Evolutionary conservation across 2,888 invertebrate genomes (phyloP).

Genomic region (Tiliacea aurago): DNA sequence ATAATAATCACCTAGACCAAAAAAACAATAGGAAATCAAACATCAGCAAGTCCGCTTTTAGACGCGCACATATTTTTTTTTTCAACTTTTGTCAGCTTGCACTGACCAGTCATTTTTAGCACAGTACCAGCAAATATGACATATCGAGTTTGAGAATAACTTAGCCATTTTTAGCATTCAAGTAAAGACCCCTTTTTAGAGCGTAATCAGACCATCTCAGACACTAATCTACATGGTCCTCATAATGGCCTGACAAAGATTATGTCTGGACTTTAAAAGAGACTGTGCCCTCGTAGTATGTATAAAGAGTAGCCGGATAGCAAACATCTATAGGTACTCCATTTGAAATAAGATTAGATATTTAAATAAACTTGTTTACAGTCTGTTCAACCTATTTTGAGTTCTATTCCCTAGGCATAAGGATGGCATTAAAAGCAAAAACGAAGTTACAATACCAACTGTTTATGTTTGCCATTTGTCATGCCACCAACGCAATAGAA

Average conservation of each 20-base stretch:
- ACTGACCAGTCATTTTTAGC: conserved; percentile 25
- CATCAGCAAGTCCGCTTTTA: not conserved
- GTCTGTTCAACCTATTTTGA: too few species aligned
- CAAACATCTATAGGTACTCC: too few species aligned
- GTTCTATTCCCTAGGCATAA: too few species aligned
- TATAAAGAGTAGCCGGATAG: not conserved
- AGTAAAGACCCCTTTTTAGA: not conserved
- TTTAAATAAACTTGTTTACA: too few species aligned
- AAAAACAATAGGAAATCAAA: conserved; percentile 23
- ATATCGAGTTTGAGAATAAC: not conserved
- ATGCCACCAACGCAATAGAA: too few species aligned
- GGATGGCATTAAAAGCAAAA: too few species aligned
- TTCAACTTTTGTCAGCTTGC: not conserved
- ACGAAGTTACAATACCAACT: too few species aligned
- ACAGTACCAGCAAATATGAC: conserved; percentile 8
- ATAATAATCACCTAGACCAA: conserved; percentile 19
- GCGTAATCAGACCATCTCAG: not conserved
- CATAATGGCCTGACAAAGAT: not conserved
- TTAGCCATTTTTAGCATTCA: not conserved
- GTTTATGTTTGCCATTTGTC: too few species aligned
- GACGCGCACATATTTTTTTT: not conserved
- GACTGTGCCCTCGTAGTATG: not conserved
- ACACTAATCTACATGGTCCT: not conserved
- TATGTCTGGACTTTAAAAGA: not conserved
- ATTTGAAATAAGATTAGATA: too few species aligned